These are phyloP conservation scores for Arothron firmamentum DNA, from an alignment of 2,113 vertebrate genomes.

Conservation along the genomic window DNA sequence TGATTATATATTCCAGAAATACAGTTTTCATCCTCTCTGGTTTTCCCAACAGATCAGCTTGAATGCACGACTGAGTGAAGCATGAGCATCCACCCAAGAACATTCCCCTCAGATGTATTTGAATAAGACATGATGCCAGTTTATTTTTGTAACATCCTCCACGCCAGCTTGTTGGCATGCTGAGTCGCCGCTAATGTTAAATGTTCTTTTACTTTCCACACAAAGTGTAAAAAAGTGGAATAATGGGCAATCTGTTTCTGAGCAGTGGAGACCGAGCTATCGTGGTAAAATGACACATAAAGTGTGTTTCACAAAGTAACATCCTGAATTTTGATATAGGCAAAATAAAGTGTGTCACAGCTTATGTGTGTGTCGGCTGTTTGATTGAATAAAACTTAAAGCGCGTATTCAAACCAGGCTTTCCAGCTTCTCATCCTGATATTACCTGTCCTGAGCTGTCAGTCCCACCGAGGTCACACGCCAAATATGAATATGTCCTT, in stretches of 20 bases:
- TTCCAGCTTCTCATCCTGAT: no score
- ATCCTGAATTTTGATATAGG: no score
- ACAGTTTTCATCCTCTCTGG: conserved; percentile 14
- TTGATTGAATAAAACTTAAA: no score
- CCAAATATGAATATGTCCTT: neutral
- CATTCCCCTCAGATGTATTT: conserved; percentile 53
- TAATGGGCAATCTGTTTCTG: conserved; percentile 7
- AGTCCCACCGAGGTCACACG: no score
- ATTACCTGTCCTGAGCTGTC: no score
- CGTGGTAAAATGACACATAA: conserved; percentile 19
- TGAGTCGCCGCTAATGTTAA: conserved; percentile 45
- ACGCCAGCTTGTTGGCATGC: conserved; percentile 54
- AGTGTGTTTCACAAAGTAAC: neutral
- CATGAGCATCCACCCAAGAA: conserved; percentile 34
- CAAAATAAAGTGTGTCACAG: no score
- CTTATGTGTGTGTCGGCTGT: no score
- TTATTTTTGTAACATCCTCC: conserved; percentile 59
- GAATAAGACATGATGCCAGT: conserved; percentile 62
- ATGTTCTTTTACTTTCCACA: conserved; percentile 41
- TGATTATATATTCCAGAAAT: conserved; percentile 46
- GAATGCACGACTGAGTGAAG: conserved; percentile 31
- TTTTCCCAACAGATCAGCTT: conserved; percentile 29
- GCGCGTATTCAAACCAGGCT: no score
- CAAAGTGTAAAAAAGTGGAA: conserved; percentile 9
- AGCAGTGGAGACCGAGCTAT: conserved; percentile 17